phyloP scores from a whole-genome alignment of 2,888 invertebrate species.

The Cylloceria caligata region DNA sequence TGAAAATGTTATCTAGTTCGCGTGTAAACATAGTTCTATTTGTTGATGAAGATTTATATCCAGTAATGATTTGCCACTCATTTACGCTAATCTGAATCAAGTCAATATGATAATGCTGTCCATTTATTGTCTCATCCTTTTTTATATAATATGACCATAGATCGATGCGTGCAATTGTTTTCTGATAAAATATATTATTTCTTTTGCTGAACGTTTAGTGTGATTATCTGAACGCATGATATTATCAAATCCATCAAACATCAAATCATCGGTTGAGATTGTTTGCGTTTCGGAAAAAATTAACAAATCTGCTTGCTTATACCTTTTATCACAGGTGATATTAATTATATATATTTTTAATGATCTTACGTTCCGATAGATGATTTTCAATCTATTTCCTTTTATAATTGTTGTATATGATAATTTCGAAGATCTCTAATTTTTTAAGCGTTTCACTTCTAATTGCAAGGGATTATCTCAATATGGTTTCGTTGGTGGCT shows the following conservation, averaged over 20 bases:
- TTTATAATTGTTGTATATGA: constrained; percentile 19
- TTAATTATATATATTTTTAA: constrained; percentile 42
- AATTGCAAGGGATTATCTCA: constrained; percentile 32
- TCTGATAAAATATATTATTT: constrained; percentile 30
- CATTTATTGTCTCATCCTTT: constrained; percentile 13
- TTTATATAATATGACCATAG: background rate
- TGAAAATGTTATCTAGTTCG: constrained; percentile 16
- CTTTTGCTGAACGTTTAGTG: constrained; percentile 16
- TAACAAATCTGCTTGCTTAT: constrained; percentile 45
- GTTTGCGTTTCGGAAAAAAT: constrained; percentile 51
- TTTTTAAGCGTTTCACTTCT: constrained; percentile 20
- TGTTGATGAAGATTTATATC: constrained; percentile 45
- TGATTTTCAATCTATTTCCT: constrained; percentile 39
- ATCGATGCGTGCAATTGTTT: background rate
- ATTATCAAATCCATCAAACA: constrained; percentile 15
- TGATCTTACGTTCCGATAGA: constrained; percentile 53
- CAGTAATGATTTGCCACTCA: too few relatives aligned
- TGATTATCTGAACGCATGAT: constrained; percentile 30
- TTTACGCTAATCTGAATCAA: too few relatives aligned
- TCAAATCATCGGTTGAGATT: constrained; percentile 11
- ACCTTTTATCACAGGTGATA: constrained; percentile 47
- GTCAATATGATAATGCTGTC: too few relatives aligned
- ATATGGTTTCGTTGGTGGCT: constrained; percentile 23
- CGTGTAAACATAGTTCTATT: constrained; percentile 29
- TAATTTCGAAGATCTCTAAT: background rate